Evolutionary conservation across 2,797 vertebrate species (phyloP).

Genomic region (Parambassis ranga): DNA sequence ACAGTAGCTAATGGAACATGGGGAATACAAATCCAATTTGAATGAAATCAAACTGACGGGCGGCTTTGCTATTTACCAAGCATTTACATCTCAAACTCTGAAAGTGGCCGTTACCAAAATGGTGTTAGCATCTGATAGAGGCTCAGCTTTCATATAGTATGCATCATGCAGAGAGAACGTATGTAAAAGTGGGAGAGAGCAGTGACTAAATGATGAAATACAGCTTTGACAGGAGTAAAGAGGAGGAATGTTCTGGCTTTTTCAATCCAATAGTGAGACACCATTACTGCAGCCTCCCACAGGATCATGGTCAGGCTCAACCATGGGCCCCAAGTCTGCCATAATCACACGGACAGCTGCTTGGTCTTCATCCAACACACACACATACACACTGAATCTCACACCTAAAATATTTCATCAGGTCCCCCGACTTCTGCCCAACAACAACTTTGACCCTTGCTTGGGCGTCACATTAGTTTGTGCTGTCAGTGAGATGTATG

Average conservation of each 20-base stretch:
- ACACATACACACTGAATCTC: slow-evolving; percentile 31
- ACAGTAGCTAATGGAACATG: slow-evolving; percentile 55
- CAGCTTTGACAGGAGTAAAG: slow-evolving; percentile 43
- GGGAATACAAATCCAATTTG: slow-evolving; percentile 57
- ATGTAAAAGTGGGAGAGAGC: slow-evolving; percentile 14
- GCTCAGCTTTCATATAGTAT: slow-evolving; percentile 62
- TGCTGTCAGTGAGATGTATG: slow-evolving; percentile 3
- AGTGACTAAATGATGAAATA: slow-evolving; percentile 41
- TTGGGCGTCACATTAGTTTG: slow-evolving; percentile 28
- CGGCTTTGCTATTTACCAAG: slow-evolving; percentile 42
- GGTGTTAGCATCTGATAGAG: slow-evolving; percentile 64
- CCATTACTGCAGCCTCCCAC: slow-evolving; percentile 56
- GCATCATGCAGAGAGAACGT: slow-evolving; percentile 26
- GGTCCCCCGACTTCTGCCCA: slow-evolving; percentile 22
- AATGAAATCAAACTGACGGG: slow-evolving; percentile 49
- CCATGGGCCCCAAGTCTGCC: slow-evolving; percentile 60
- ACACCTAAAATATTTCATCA: slow-evolving; percentile 50
- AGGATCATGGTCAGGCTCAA: slow-evolving; percentile 69
- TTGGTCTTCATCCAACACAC: slow-evolving; percentile 52
- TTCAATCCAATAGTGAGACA: slow-evolving; percentile 63
- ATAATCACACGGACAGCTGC: slow-evolving; percentile 57
- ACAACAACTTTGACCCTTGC: slow-evolving; percentile 39
- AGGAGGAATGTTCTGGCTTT: slow-evolving; percentile 52
- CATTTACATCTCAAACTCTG: slow-evolving; percentile 52
- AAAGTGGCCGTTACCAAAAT: slow-evolving; percentile 53